Percentiles rank a stretch among this genome's conserved stretches.
These are phyloP conservation scores for Neostethus bicornis DNA, from an alignment of 2,797 vertebrate genomes.

Conservation along the genomic window DNA sequence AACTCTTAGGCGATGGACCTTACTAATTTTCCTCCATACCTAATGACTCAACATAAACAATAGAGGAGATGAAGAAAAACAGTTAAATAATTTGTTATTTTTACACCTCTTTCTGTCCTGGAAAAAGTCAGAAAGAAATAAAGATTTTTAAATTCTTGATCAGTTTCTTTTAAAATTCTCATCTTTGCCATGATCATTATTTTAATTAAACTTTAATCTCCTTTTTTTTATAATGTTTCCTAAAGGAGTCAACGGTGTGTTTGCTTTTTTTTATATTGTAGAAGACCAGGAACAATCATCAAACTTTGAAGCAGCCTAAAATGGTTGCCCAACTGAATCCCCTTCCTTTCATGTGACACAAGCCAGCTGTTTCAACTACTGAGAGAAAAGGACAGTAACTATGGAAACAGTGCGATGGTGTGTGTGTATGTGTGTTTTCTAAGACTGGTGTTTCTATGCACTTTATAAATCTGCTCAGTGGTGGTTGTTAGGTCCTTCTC, in stretches of 20 bases:
- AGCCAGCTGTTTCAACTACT: conserved; percentile 61
- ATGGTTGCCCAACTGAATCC: conserved; percentile 18
- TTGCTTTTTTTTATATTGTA: conserved; percentile 2
- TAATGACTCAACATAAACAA: conserved; percentile 17
- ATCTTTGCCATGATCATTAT: conserved; percentile 7
- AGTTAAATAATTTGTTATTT: conserved; percentile 30
- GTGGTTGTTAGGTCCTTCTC: conserved; percentile 44
- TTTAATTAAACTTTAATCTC: conserved; percentile 20
- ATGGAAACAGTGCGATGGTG: conserved; percentile 33
- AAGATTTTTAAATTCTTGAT: conserved; percentile 16
- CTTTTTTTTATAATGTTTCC: conserved; percentile 12
- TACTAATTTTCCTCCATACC: conserved; percentile 20
- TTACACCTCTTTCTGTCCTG: conserved; percentile 9
- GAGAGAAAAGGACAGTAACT: conserved; percentile 57
- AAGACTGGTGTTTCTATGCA: conserved; percentile 41
- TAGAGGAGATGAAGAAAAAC: conserved; percentile 1
- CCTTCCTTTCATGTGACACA: conserved; percentile 54
- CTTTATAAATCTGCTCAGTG: conserved; percentile 33
- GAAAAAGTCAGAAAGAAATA: conserved; percentile 19
- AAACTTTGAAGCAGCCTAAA: conserved; percentile 30
- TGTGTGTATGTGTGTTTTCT: conserved; percentile 41
- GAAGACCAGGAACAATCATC: conserved; percentile 26
- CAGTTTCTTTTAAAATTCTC: conserved; percentile 39
- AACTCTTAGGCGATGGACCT: conserved; percentile 34
- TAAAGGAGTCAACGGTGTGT: conserved; percentile 14